A percentile compares a stretch with the other conserved stretches of the same genome.
phyloP scores from a whole-genome alignment of 1,140 invertebrate genomes.

The Drosophila ohnishii region DNA sequence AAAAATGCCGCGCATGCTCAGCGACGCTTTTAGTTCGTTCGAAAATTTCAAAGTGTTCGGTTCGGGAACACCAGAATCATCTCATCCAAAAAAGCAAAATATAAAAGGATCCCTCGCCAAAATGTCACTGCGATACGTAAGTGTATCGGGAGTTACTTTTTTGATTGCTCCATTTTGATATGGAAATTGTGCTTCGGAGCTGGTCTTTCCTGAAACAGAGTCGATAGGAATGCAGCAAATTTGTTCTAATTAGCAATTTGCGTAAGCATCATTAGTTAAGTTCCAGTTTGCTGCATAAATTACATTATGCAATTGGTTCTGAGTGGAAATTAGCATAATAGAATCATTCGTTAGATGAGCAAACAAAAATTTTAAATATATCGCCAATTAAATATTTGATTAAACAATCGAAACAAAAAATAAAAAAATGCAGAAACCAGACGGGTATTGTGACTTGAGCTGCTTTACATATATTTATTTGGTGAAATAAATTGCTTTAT shows the following conservation, averaged over 20 bases:
- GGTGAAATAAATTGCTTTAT: slow-evolving; percentile 48
- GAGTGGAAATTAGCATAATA: slow-evolving; percentile 27
- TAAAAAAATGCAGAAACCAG: neutral
- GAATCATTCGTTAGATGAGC: slow-evolving; percentile 20
- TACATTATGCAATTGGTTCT: slow-evolving; percentile 40
- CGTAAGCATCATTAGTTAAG: slow-evolving; percentile 33
- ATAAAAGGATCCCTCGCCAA: slow-evolving; percentile 24
- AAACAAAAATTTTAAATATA: slow-evolving; percentile 11
- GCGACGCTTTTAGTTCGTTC: slow-evolving; percentile 73
- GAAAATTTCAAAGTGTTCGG: slow-evolving; percentile 42
- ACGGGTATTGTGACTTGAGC: neutral
- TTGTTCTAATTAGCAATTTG: slow-evolving; percentile 47
- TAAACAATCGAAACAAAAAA: slow-evolving; percentile 2
- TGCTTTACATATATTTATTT: slow-evolving; percentile 28
- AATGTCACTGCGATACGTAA: slow-evolving; percentile 63
- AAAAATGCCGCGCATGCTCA: slow-evolving; percentile 61
- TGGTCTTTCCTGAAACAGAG: slow-evolving; percentile 36
- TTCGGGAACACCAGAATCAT: slow-evolving; percentile 21
- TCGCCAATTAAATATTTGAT: slow-evolving; percentile 27
- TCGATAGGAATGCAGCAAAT: slow-evolving; percentile 30
- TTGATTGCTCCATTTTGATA: slow-evolving; percentile 15
- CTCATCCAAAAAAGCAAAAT: neutral
- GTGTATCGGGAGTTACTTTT: slow-evolving; percentile 32
- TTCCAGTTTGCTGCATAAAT: slow-evolving; percentile 44
- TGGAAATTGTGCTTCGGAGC: slow-evolving; percentile 11